A percentile compares a stretch with the other conserved stretches of the same genome.
phyloP scores from a whole-genome alignment of 2,888 invertebrate species.

The Drosophila borborema region DNA sequence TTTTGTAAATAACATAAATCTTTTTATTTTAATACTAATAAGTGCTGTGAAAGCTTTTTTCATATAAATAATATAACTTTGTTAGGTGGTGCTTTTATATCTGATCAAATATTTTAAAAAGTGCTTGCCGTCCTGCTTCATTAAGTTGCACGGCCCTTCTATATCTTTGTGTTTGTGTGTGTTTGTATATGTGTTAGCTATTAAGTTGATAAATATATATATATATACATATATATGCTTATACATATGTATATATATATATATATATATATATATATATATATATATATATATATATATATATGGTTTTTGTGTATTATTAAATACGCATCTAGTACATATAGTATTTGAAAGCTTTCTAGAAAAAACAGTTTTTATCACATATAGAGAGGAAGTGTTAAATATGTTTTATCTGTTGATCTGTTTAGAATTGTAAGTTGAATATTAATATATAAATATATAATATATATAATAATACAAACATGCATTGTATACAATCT shows the following conservation, averaged over 20 bases:
- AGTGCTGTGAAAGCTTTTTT: slow-evolving; percentile 40
- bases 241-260: no score
- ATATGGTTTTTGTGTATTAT: slow-evolving; percentile 36
- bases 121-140: slow-evolving; percentile 52
- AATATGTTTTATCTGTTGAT: slow-evolving; percentile 63
- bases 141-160: slow-evolving; percentile 50
- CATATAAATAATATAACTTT: slow-evolving; percentile 45
- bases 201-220: slow-evolving; percentile 13
- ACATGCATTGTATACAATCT: slow-evolving; percentile 39
- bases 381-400: slow-evolving; percentile 82
- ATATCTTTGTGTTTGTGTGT: slow-evolving; percentile 9
- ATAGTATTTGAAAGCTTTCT: slow-evolving; percentile 75
- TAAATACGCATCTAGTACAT: slow-evolving; percentile 55
- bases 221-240: no score
- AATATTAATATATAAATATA: slow-evolving; percentile 13
- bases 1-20: slow-evolving; percentile 15
- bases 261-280: no score
- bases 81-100: slow-evolving; percentile 29
- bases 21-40: slow-evolving; percentile 39
- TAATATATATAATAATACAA: slow-evolving; percentile 27
- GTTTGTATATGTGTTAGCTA: slow-evolving; percentile 18
- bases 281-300: slow-evolving; percentile 5
- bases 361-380: slow-evolving; percentile 78
- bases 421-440: slow-evolving; percentile 16
- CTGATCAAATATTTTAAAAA: slow-evolving; percentile 42